Evolutionary conservation across 1,140 invertebrate genomes (phyloP).

Genomic region (Eubasilissa regina): DNA sequence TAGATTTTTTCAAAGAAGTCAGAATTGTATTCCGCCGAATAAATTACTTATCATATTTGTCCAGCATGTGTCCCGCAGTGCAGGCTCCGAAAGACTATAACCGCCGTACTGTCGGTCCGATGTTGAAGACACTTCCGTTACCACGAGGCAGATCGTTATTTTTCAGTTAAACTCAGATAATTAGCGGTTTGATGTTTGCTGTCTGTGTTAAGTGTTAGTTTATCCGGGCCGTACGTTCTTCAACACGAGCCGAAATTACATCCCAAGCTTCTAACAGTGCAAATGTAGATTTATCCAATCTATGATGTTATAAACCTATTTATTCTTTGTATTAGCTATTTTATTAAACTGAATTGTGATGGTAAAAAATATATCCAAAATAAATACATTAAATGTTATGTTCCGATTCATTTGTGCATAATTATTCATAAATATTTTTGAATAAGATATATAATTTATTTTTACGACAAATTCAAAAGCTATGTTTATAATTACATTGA

Average conservation of each 20-base stretch:
- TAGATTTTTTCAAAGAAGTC: too few relatives aligned
- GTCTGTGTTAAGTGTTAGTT: constrained; percentile 40
- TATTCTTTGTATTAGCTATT: too few relatives aligned
- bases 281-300: too few relatives aligned
- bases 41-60: too few relatives aligned
- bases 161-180: constrained; percentile 47
- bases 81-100: too few relatives aligned
- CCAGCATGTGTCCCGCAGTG: too few relatives aligned
- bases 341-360: too few relatives aligned
- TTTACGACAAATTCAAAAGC: background rate
- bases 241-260: background rate
- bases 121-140: constrained; percentile 28
- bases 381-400: background rate
- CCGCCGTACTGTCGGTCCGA: too few relatives aligned
- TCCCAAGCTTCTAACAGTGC: background rate
- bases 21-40: too few relatives aligned
- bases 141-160: constrained; percentile 44
- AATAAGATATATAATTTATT: background rate
- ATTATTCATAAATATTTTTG: background rate
- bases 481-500: background rate
- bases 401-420: too few relatives aligned
- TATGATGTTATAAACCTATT: too few relatives aligned
- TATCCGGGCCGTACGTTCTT: constrained; percentile 32
- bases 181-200: constrained; percentile 51
- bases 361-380: too few relatives aligned